Evolutionary conservation across 2,113 vertebrate species (phyloP).

Genomic region (Percina caprodes): DNA sequence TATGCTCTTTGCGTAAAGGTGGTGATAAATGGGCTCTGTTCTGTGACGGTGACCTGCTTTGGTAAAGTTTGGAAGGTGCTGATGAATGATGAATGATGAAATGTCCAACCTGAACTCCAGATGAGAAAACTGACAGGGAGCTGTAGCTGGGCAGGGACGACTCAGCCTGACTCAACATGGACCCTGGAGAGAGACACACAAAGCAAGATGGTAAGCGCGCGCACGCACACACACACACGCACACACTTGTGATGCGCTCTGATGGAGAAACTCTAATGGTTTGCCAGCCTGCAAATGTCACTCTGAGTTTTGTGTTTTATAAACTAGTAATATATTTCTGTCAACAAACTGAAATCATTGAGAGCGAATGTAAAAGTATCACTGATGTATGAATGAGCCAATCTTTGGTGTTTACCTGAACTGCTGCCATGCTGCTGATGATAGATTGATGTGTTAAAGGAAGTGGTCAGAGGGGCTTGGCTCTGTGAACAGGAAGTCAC

Average conservation of each 20-base stretch:
- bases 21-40: neutral
- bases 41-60: conserved; percentile 21
- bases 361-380: conserved; percentile 23
- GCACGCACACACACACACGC: conserved; percentile 33
- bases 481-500: conserved; percentile 83
- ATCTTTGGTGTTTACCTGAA: conserved; percentile 69
- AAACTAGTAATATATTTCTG: conserved; percentile 40
- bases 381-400: neutral
- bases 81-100: conserved; percentile 64
- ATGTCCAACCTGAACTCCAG: conserved; percentile 84
- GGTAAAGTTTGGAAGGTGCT: conserved; percentile 48
- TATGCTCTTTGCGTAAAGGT: neutral
- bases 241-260: conserved; percentile 29
- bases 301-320: conserved; percentile 42
- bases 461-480: conserved; percentile 85
- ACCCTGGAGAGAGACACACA: conserved; percentile 74
- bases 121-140: conserved; percentile 85
- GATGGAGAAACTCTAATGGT: conserved; percentile 57
- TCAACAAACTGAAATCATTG: conserved; percentile 40
- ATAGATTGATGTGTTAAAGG: conserved; percentile 85
- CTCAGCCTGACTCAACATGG: conserved; percentile 87
- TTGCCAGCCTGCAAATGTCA: conserved; percentile 37
- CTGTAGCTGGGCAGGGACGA: conserved; percentile 85
- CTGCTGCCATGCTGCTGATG: conserved; percentile 83
- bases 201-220: conserved; percentile 1